Percentiles rank a stretch among this genome's conserved stretches.
Evolutionary conservation across 2,113 vertebrate species (phyloP).

Genomic region (Glaucidium brasilianum): DNA sequence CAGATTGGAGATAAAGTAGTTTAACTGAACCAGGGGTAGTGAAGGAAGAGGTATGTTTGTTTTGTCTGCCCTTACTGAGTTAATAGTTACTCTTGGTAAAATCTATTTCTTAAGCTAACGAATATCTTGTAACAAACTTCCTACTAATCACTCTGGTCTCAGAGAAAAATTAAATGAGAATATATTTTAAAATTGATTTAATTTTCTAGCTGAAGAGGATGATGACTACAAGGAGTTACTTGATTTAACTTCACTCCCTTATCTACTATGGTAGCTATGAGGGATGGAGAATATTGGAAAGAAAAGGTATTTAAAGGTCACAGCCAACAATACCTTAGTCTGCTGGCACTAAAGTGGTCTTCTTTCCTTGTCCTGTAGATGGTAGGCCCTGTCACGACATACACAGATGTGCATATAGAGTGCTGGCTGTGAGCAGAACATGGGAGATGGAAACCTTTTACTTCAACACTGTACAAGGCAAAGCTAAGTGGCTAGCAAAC

Average conservation of each 20-base stretch:
- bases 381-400: background rate
- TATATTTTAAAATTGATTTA: background rate
- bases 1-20: background rate
- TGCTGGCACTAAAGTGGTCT: background rate
- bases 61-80: background rate
- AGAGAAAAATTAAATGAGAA: background rate
- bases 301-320: background rate
- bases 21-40: background rate
- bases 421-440: background rate
- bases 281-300: background rate
- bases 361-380: background rate
- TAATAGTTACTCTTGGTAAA: background rate
- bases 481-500: background rate
- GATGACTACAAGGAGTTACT: background rate
- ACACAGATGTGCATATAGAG: background rate
- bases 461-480: background rate
- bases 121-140: background rate
- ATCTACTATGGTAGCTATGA: background rate
- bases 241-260: background rate
- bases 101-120: background rate
- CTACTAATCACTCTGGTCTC: background rate
- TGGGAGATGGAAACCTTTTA: background rate
- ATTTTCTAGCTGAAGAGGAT: background rate
- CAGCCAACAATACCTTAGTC: background rate
- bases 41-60: background rate